These are phyloP conservation scores for Epsilonema sp. DNA, from an alignment of 2,888 invertebrate genomes.

Conservation along the genomic window DNA sequence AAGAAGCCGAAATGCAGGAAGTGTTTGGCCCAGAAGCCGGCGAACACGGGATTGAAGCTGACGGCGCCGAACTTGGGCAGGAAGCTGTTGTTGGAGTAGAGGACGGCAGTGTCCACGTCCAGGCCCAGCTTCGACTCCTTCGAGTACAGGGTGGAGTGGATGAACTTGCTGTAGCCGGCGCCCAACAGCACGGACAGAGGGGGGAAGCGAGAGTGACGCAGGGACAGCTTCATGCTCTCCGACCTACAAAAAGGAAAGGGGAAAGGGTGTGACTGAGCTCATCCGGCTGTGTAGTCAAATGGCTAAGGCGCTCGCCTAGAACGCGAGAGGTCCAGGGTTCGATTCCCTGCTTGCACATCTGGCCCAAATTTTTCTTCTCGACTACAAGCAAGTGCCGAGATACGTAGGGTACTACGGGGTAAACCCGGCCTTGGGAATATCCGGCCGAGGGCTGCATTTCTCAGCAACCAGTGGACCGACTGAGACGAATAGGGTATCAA, in stretches of 20 bases:
- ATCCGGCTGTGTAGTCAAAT: no score
- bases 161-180: slow-evolving; percentile 11
- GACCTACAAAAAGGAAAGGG: neutral
- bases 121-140: slow-evolving; percentile 9
- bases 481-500: no score
- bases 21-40: slow-evolving; percentile 18
- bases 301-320: no score
- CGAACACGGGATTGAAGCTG: slow-evolving; percentile 10
- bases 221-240: slow-evolving; percentile 11
- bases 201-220: slow-evolving; percentile 10
- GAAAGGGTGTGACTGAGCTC: no score
- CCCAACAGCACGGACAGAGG: slow-evolving; percentile 12
- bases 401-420: no score
- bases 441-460: no score
- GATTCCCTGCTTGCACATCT: no score
- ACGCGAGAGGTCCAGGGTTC: no score
- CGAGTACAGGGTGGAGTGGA: slow-evolving; percentile 13
- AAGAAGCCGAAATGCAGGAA: no score
- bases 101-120: slow-evolving; percentile 15
- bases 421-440: neutral
- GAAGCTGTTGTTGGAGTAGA: slow-evolving; percentile 10
- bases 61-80: slow-evolving; percentile 11
- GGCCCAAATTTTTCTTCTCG: no score
- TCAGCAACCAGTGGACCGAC: no score
- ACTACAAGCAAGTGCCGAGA: neutral